Base-by-base conservation (phyloP, 2,888 invertebrate genomes). In the Cantharis lateralis region DNA sequence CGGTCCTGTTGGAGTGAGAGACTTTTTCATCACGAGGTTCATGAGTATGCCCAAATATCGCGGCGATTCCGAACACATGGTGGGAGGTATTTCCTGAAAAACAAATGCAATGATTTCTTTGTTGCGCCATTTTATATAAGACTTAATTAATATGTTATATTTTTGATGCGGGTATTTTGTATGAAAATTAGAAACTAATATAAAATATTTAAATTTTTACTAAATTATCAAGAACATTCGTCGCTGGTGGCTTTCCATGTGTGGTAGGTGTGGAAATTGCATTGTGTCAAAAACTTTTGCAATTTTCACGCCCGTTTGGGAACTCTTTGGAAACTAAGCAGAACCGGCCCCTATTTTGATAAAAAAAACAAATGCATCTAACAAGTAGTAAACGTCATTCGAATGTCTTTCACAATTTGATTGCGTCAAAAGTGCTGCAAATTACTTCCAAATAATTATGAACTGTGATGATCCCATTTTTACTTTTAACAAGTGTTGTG, bases 1-100 rank as follows among this genome's bases (percentile, higher is more conserved):
- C 15, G 90, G 91, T 48, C 93, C 95, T 0, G 89, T 90, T 64
- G 83, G 82, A 0, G 68, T 92, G 10, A 89, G 92, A 32, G 91
- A 92, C 83, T 91, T 90, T 89, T 84, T 95, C 63, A 89, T 93
- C 11, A 88, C 90, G 72, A 90, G 88, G 83, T 95, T 95, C 85
- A 88, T 94, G 77, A 88, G 87, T 71, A 91, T 94, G 89, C 95
- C 95, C 9, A 83, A 69, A 68, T 80, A 79, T 70, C 62, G 64
- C 13, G 63, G 16, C 16, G 63, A 63, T 18, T 63, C 18, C 11
- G 7, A 63, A 10, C 63, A 2, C 16, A 7, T 15, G 5, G 3
- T 16, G 18, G n/a, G n/a, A n/a, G 48, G 48, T n/a, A 48, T 48
- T 48, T 48, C 48, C n/a, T 48, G n/a, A 48, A 48, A 48, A 5